phyloP scores from a whole-genome alignment of 2,888 invertebrate genomes.

The Drosophila pseudotalamancana region DNA sequence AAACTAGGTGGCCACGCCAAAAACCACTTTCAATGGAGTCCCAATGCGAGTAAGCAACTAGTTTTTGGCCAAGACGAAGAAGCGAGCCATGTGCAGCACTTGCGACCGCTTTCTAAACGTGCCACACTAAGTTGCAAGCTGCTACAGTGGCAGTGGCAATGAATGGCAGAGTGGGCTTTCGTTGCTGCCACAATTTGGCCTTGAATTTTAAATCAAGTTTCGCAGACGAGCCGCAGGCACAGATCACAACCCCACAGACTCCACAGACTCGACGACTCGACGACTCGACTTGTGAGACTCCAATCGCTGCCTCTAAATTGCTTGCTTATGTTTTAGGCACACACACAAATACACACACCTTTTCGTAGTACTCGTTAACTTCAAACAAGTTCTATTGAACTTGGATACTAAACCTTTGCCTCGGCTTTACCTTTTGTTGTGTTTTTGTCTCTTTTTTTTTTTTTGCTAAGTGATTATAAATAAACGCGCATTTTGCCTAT shows the following conservation, averaged over 20 bases:
- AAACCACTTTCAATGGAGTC: constrained; percentile 57
- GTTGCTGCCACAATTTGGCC: constrained; percentile 75
- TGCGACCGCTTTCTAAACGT: constrained; percentile 72
- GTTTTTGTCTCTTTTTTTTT: constrained; percentile 19
- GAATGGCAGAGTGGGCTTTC: constrained; percentile 35
- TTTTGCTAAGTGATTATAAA: constrained; percentile 69
- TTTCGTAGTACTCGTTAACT: constrained; percentile 40
- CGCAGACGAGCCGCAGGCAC: constrained; percentile 56
- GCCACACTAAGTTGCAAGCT: constrained; percentile 50
- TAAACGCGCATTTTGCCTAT: constrained; percentile 55
- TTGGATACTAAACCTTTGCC: constrained; percentile 60
- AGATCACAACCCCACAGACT: constrained; percentile 50
- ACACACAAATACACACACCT: not conserved
- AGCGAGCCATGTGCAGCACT: constrained; percentile 48
- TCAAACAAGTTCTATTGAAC: constrained; percentile 76
- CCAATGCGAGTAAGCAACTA: constrained; percentile 37
- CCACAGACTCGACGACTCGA: not conserved
- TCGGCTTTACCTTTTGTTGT: constrained; percentile 5
- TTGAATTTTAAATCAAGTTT: constrained; percentile 80
- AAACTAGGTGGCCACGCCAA: constrained; percentile 9
- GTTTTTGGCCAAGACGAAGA: constrained; percentile 36
- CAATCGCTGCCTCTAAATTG: constrained; percentile 33
- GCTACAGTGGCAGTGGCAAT: constrained; percentile 25
- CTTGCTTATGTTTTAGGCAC: constrained; percentile 60
- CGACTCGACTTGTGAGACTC: constrained; percentile 10